These are phyloP conservation scores for Diachrysia chrysitis DNA, from an alignment of 2,888 invertebrate species.

Conservation along the genomic window DNA sequence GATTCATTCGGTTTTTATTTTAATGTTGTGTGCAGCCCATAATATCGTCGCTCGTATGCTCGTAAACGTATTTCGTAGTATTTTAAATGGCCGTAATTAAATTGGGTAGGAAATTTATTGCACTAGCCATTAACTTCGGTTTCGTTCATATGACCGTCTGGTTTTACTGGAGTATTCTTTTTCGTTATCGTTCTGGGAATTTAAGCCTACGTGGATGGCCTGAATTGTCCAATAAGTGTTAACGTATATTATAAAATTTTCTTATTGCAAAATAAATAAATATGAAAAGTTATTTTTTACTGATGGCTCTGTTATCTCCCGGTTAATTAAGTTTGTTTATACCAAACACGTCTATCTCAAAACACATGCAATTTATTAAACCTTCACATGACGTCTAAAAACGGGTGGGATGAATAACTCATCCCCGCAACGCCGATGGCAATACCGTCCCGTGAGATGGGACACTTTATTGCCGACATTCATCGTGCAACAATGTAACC, in stretches of 20 bases:
- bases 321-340: background rate
- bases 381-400: background rate
- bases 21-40: slow-evolving; percentile 25
- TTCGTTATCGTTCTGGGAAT: slow-evolving; percentile 21
- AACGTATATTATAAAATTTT: background rate
- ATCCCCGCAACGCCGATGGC: background rate
- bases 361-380: slow-evolving; percentile 3
- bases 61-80: slow-evolving; percentile 54
- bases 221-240: background rate
- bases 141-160: slow-evolving; percentile 39
- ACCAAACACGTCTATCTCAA: background rate
- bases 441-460: background rate
- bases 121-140: slow-evolving; percentile 51
- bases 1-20: slow-evolving; percentile 43
- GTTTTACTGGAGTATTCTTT: slow-evolving; percentile 30
- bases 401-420: background rate
- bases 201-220: background rate
- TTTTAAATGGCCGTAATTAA: slow-evolving; percentile 56
- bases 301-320: too few relatives aligned
- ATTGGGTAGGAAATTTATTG: slow-evolving; percentile 54
- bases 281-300: too few relatives aligned
- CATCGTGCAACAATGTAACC: background rate
- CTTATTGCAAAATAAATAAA: background rate
- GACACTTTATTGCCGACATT: slow-evolving; percentile 3
- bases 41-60: slow-evolving; percentile 40